Conservation (phyloP, 2,113 vertebrate species). For the Bucco capensis region DNA sequence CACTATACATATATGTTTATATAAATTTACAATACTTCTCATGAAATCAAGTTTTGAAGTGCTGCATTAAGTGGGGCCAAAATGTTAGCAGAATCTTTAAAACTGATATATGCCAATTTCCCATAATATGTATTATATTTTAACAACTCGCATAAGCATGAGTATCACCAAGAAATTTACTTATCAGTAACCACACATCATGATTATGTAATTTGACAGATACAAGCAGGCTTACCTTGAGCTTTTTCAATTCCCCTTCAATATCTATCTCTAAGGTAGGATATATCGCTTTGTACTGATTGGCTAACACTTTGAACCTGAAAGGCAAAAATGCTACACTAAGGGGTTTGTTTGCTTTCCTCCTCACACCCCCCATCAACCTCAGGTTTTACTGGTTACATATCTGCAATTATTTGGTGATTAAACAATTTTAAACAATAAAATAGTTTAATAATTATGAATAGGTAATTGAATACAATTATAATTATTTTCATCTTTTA, state of each 20-base stretch:
- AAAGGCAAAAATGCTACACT: slow-evolving; percentile 30
- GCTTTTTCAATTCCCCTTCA: slow-evolving; percentile 88
- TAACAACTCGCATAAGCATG: not conserved
- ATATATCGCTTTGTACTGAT: slow-evolving; percentile 93
- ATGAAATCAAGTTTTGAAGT: not conserved
- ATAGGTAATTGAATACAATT: not conserved
- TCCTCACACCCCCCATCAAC: not conserved
- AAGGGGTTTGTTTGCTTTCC: not conserved
- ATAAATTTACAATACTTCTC: not conserved
- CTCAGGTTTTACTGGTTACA: not conserved
- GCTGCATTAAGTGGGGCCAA: not conserved
- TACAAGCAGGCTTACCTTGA: slow-evolving; percentile 80
- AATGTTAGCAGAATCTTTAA: not conserved
- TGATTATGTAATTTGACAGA: not conserved
- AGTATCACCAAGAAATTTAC: not conserved
- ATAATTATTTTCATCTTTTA: not conserved
- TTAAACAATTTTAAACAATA: not conserved
- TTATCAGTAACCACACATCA: not conserved
- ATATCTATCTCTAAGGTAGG: slow-evolving; percentile 91
- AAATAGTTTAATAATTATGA: not conserved
- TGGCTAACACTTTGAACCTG: slow-evolving; percentile 92
- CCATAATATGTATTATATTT: not conserved
- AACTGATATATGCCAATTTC: not conserved
- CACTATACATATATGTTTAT: not conserved
- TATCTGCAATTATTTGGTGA: not conserved